phyloP scores from a whole-genome alignment of 2,888 invertebrate genomes.

The Lycia hirtaria region DNA sequence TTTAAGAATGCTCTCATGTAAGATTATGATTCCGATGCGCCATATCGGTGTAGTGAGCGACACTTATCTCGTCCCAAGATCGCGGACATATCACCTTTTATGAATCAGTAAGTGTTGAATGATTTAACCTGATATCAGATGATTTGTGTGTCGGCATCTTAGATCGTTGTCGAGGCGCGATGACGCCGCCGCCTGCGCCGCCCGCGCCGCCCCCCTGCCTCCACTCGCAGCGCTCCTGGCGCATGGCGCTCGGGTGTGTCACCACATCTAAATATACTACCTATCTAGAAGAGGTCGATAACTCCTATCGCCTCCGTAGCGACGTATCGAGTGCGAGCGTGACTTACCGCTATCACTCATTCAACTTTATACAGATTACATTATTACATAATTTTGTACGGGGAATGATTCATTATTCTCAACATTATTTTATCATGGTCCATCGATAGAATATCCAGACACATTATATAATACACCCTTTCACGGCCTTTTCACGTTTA shows the following conservation, averaged over 20 bases:
- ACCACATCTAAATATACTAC: neutral
- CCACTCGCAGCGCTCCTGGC: too few species aligned
- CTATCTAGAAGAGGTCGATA: neutral
- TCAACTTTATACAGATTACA: neutral
- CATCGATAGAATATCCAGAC: too few species aligned
- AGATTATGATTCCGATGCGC: too few species aligned
- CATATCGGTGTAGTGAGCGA: too few species aligned
- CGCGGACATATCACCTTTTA: neutral
- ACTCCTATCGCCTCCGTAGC: neutral
- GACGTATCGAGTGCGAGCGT: neutral
- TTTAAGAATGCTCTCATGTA: too few species aligned
- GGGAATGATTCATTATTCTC: neutral
- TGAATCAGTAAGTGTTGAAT: neutral
- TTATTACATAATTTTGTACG: neutral
- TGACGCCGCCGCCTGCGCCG: too few species aligned
- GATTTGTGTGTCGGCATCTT: neutral
- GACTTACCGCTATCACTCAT: neutral
- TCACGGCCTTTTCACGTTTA: too few species aligned
- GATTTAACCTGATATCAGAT: neutral
- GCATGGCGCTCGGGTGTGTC: neutral
- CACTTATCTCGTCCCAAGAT: neutral
- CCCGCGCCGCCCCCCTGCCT: too few species aligned
- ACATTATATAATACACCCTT: too few species aligned
- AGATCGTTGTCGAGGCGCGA: too few species aligned
- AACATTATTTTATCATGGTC: conserved; percentile 1